A percentile compares a stretch with the other conserved stretches of the same genome.
Conservation (phyloP, 2,888 invertebrate genomes). For the Caenorhabditis sp. region DNA sequence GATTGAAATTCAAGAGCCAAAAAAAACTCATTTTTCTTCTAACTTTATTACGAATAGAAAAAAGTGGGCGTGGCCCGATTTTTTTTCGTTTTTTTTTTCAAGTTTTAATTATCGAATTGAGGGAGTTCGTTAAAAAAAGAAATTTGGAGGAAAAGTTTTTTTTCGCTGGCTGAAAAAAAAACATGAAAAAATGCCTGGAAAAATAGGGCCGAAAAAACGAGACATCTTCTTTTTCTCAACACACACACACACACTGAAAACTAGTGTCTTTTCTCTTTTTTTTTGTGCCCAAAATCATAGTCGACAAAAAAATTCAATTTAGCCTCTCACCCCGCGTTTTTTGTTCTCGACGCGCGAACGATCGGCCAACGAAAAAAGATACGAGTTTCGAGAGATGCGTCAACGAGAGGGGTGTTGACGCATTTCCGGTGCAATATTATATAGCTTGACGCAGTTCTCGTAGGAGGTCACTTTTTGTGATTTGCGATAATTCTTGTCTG, state of each 20-base stretch:
- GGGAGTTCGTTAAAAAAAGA: neutral
- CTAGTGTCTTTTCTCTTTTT: neutral
- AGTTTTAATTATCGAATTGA: constrained; percentile 29
- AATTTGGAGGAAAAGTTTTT: neutral
- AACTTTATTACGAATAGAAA: neutral
- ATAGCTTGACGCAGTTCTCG: too few relatives aligned
- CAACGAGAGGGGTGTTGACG: too few relatives aligned
- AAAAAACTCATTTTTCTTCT: neutral
- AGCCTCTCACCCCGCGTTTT: neutral
- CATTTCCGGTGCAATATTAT: too few relatives aligned
- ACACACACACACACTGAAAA: too few relatives aligned
- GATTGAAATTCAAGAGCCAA: too few relatives aligned
- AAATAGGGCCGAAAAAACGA: neutral
- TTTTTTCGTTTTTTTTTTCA: neutral
- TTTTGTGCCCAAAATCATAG: constrained; percentile 1
- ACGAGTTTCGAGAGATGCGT: too few relatives aligned
- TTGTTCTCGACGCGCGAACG: neutral
- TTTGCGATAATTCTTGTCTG: too few relatives aligned
- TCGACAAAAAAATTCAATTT: constrained; percentile 2
- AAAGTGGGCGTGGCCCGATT: constrained; percentile 1
- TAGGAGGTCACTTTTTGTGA: too few relatives aligned
- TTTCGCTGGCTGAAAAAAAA: constrained; percentile 4
- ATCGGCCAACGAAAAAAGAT: neutral
- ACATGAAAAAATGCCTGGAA: constrained; percentile 5
- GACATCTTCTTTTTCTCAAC: too few relatives aligned